These are phyloP conservation scores for Potamilus streckersoni DNA, from an alignment of 1,140 invertebrate genomes.

Conservation along the genomic window DNA sequence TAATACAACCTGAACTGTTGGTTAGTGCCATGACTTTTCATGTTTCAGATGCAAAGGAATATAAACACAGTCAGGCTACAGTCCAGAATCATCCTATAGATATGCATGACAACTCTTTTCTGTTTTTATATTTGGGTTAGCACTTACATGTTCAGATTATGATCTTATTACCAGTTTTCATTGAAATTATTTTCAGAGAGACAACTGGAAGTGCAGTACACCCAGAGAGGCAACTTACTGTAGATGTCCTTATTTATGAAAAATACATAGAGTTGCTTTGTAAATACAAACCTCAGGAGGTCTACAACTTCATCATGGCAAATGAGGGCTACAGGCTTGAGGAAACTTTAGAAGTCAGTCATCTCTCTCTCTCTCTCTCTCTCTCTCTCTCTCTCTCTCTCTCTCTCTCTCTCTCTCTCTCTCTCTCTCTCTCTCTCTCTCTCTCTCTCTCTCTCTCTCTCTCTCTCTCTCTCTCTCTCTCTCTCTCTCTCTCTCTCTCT, in stretches of 20 bases:
- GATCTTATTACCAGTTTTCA: not conserved
- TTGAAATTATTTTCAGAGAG: conserved; percentile 39
- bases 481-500: too few relatives aligned
- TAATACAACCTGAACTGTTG: too few relatives aligned
- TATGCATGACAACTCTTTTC: too few relatives aligned
- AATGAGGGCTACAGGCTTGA: conserved; percentile 69
- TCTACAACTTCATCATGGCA: conserved; percentile 65
- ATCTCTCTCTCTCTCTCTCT: not conserved
- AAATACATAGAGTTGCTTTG: conserved; percentile 78
- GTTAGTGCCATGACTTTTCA: too few relatives aligned
- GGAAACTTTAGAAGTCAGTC: conserved; percentile 66
- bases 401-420: too few relatives aligned
- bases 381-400: too few relatives aligned
- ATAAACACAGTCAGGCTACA: too few relatives aligned
- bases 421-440: not conserved
- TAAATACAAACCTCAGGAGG: conserved; percentile 71
- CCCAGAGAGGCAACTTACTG: conserved; percentile 52
- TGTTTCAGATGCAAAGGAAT: too few relatives aligned
- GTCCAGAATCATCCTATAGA: too few relatives aligned
- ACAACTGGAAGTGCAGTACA: conserved; percentile 52
- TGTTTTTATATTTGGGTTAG: too few relatives aligned
- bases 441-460: not conserved
- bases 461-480: too few relatives aligned
- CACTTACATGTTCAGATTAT: not conserved
- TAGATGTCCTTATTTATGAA: conserved; percentile 63